Base-by-base conservation (phyloP, 2,113 vertebrate genomes). In the Limanda limanda region DNA sequence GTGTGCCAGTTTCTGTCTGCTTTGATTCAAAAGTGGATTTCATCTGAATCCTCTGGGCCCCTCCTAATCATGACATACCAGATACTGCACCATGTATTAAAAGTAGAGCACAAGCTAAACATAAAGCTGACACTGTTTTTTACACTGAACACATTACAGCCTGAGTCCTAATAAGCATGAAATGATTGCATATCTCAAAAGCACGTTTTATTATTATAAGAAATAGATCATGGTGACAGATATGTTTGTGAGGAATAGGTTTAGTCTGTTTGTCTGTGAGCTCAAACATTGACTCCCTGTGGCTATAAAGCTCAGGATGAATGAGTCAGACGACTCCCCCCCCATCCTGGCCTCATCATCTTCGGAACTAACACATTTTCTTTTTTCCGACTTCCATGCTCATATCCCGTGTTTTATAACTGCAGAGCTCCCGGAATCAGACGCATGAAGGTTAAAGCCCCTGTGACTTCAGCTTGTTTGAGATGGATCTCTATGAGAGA, bases 291-390 rank as follows among this genome's bases (percentile, higher is more conserved):
- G 31, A 67, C 52, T 47, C 60, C 56, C 70, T 1, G 23, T n/a
- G 71, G 76, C 47, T 6, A 12, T 1, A 3, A 20, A 64, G 27
- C 51, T 64, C 56, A 57, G 64, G 58, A 58, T 60, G 61, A 59
- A 42, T 69, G 77, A 79, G 84, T 78, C 81, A 74, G 20, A 51
- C 13, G 1, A 3, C 69, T 21, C 69, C 31, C 75, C 75, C 47
- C 45, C n/a, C 14, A 37, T 74, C 70, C 74, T 58, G 45, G 10
- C 15, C 52, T 14, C 21, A 6, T 74, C 17, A 3, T 3, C 10
- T 45, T 12, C 7, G 4, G 21, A 37, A 1, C 11, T 14, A n/a
- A 71, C 11, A 42, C 51, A 27, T 15, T 21, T 12, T 25, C 21
- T 63, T 18, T 48, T 15, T 21, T 1, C 2, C 18, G 0, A 10